These are phyloP conservation scores for Camptogramma bilineatum DNA, from an alignment of 2,888 invertebrate species.

Conservation along the genomic window DNA sequence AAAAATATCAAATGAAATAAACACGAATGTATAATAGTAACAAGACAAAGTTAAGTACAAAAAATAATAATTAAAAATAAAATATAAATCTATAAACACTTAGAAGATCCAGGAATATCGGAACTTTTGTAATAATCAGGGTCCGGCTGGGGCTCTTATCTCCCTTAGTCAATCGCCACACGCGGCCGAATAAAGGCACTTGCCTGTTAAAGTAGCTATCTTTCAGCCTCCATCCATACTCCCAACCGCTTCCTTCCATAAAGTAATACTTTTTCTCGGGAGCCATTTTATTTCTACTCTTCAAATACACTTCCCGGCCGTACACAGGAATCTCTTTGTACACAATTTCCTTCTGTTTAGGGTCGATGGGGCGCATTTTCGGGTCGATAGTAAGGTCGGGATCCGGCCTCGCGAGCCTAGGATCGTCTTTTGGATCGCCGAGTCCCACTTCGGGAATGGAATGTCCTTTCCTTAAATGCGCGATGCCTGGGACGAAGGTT, in stretches of 20 bases:
- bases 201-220: slow-evolving; percentile 53
- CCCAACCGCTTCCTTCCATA: slow-evolving; percentile 50
- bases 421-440: slow-evolving; percentile 57
- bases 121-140: slow-evolving; percentile 53
- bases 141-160: slow-evolving; percentile 54
- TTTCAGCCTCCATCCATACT: slow-evolving; percentile 59
- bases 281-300: slow-evolving; percentile 47
- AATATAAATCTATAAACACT: slow-evolving; percentile 37
- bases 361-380: slow-evolving; percentile 57
- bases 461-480: slow-evolving; percentile 53
- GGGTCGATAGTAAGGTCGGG: slow-evolving; percentile 54
- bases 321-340: slow-evolving; percentile 56
- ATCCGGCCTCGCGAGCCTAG: slow-evolving; percentile 54
- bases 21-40: slow-evolving; percentile 13
- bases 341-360: slow-evolving; percentile 50
- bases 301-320: slow-evolving; percentile 58
- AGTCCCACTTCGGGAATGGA: slow-evolving; percentile 58
- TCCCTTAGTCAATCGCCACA: slow-evolving; percentile 51
- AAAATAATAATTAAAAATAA: slow-evolving; percentile 16
- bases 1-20: not conserved
- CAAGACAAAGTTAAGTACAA: slow-evolving; percentile 3
- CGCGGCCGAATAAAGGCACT: slow-evolving; percentile 49
- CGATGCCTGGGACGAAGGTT: slow-evolving; percentile 44
- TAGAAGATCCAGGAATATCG: slow-evolving; percentile 41
- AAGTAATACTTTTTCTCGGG: slow-evolving; percentile 63